phyloP scores from a whole-genome alignment of 2,113 vertebrate genomes.

The Ictalurus punctatus region DNA sequence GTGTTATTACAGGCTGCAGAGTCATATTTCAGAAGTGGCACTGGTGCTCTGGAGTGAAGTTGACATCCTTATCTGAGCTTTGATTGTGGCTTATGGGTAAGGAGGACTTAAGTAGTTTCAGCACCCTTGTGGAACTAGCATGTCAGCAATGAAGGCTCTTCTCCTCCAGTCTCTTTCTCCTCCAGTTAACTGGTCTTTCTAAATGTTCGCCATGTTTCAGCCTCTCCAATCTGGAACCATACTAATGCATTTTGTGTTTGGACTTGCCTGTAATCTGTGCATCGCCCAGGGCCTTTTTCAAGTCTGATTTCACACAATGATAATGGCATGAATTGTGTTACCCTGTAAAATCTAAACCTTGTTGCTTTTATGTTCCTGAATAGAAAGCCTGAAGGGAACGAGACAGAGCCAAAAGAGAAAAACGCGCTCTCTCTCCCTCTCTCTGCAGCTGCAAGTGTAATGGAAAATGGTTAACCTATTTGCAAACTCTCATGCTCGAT shows the following conservation, averaged over 20 bases:
- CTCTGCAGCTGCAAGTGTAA: constrained; percentile 23
- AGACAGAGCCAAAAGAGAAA: background rate
- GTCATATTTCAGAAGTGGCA: constrained; percentile 55
- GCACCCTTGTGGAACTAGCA: background rate
- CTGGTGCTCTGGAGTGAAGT: constrained; percentile 33
- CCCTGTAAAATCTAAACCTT: constrained; percentile 28
- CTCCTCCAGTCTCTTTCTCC: constrained; percentile 15
- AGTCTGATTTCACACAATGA: constrained; percentile 17
- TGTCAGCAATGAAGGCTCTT: constrained; percentile 9
- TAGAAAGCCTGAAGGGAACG: background rate
- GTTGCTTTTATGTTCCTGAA: constrained; percentile 29
- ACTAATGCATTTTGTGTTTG: constrained; percentile 17
- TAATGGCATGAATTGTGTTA: constrained; percentile 37
- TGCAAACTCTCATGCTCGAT: constrained; percentile 14
- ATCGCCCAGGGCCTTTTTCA: background rate
- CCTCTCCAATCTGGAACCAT: background rate
- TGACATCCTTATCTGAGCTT: constrained; percentile 52
- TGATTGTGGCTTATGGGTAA: constrained; percentile 10
- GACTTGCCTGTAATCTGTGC: constrained; percentile 2
- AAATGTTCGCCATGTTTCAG: constrained; percentile 5
- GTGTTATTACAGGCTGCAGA: constrained; percentile 54
- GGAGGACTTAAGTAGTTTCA: constrained; percentile 25
- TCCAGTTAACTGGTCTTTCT: background rate
- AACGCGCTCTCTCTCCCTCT: background rate
- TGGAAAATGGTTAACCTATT: constrained; percentile 19